These are phyloP conservation scores for Philotrypesis tridentata DNA, from an alignment of 1,140 invertebrate species.

Conservation along the genomic window DNA sequence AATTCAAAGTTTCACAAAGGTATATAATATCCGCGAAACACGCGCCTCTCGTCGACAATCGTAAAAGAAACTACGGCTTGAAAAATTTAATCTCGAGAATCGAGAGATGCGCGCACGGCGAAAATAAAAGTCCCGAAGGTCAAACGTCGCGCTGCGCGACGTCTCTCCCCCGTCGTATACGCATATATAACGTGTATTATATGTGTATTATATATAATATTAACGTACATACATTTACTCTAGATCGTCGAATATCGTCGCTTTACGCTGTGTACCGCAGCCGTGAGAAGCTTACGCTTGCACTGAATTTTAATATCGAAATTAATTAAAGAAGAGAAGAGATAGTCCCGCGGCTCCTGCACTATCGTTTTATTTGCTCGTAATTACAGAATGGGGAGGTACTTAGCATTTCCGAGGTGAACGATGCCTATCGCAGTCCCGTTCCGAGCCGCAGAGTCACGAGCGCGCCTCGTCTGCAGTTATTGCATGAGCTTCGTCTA, in stretches of 20 bases:
- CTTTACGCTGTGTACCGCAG: conserved; percentile 23
- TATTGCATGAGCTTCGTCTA: background rate
- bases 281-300: conserved; percentile 18
- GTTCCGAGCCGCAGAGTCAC: conserved; percentile 69
- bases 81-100: conserved; percentile 1
- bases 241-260: background rate
- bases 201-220: too few relatives aligned
- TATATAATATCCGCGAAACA: background rate
- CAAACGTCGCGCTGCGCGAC: too few relatives aligned
- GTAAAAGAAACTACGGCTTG: background rate
- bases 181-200: too few relatives aligned
- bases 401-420: conserved; percentile 49
- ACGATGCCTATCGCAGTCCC: conserved; percentile 42
- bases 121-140: background rate
- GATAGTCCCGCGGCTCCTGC: conserved; percentile 46
- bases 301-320: conserved; percentile 44
- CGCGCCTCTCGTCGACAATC: background rate
- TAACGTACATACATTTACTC: too few relatives aligned
- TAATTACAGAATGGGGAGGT: conserved; percentile 53
- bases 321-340: conserved; percentile 31
- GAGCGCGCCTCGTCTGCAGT: background rate
- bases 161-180: too few relatives aligned
- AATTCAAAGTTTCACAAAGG: background rate
- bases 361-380: conserved; percentile 52
- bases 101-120: too few relatives aligned